Base-by-base conservation (phyloP, 1,140 invertebrate species). In the Choristoneura fumiferana region DNA sequence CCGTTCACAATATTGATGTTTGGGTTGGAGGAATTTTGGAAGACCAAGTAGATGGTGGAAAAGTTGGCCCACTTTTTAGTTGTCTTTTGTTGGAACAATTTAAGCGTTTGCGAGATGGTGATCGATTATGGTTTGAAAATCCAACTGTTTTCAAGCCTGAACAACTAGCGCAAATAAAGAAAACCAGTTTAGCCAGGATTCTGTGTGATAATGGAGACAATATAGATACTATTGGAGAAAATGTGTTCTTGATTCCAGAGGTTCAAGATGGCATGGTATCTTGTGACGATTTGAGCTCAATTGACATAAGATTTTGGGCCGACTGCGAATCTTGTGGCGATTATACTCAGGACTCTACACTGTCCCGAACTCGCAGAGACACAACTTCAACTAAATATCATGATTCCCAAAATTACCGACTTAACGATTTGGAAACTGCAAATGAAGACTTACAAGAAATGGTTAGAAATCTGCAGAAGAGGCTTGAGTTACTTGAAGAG, bases 81-180 rank as follows among this genome's bases (percentile, higher is more conserved):
- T 99, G 98, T 81, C 90, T 99, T 12, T 82, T 99, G 2, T 86
- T 96, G 0, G 97, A 99, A 73, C 98, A 99, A 85, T 99, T 99
- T 82, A 92, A 90, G 56, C 91, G 96, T 14, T 90, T 98, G 8
- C 90, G 98, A 60, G 94, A 96, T 80, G 98, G 97, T 0, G 98
- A 99, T 86, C 93, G 97, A 67, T 98, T 99, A 78, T 99, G 95
- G 94, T 98, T 99, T 81, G 97, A 99, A 89, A 98, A 96, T 89
- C 94, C 95, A 1, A 91, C 93, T 0, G 91, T 94, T 0, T 99
- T 99, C 72, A 94, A 92, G 60, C 92, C 93, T 0, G 94, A 96
- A 39, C 97, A 98, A 81, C 76, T 98, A 0, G 87, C 90, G 6
- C 93, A 98, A 84, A 95, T 99, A 10, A 95, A 94, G 80, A 92